These are phyloP conservation scores for Trachemys scripta DNA, from an alignment of 2,113 vertebrate species.

Conservation along the genomic window DNA sequence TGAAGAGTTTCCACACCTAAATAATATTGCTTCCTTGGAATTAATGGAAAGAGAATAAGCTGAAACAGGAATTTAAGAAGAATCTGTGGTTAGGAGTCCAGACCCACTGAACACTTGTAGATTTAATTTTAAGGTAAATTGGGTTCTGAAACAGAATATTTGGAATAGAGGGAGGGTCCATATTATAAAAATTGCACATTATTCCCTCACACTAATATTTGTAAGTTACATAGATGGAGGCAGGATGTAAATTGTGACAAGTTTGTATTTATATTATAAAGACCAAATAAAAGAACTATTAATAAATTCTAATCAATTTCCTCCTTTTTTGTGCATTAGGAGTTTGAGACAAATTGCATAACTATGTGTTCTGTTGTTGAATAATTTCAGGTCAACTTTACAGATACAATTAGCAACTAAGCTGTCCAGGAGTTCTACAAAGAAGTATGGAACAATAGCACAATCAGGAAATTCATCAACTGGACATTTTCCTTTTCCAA, in stretches of 20 bases:
- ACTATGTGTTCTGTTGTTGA: neutral
- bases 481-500: neutral
- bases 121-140: neutral
- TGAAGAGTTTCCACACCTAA: neutral
- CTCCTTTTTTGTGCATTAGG: neutral
- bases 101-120: neutral
- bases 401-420: slow-evolving; percentile 53
- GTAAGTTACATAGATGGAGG: neutral
- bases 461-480: slow-evolving; percentile 37
- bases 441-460: slow-evolving; percentile 35
- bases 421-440: slow-evolving; percentile 42
- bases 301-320: neutral
- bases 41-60: neutral
- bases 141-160: neutral
- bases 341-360: neutral
- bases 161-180: neutral
- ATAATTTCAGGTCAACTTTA: slow-evolving; percentile 54
- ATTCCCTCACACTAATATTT: neutral
- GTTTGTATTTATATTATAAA: neutral
- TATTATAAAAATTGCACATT: neutral
- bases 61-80: neutral
- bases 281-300: slow-evolving; percentile 1
- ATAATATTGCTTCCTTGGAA: neutral
- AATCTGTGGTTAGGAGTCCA: neutral
- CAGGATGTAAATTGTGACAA: slow-evolving; percentile 31